Base-by-base conservation (phyloP, 2,113 vertebrate genomes). In the Ptyas mucosa region DNA sequence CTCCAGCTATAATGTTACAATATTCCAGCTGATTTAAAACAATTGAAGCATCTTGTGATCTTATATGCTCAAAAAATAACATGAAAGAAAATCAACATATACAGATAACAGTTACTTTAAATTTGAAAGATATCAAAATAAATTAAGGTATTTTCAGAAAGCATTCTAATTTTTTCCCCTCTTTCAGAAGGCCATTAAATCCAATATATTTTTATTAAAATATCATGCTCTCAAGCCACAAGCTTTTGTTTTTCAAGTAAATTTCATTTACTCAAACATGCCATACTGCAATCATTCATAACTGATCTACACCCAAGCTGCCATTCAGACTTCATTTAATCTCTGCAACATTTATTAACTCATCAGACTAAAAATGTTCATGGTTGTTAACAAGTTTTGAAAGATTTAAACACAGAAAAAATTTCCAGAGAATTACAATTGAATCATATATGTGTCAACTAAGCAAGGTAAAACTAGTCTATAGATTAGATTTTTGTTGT, bases 321-420 rank as follows among this genome's bases (percentile, higher is more conserved):
- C 98, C 98, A 98, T 98, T 99, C 98, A 98, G 98, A 98, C 98
- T 98, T 98, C 97, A 98, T 98, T 99, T 99, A 98, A 98, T 98
- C 98, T 98, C 97, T 97, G 97, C 97, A 98, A 97, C 97, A 96
- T 95, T 97, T 96, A 98, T 96, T 97, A 97, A 97, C 96, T 98
- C 98, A 98, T 98, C 98, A 98, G 98, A 98, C 98, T 96, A 98
- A 98, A 97, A 98, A 97, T 95, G 95, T 97, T 99, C 98, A 98
- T 98, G 98, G 98, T 97, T 98, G 98, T 98, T 99, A 99, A 99
- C 98, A 99, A 98, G 97, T 98, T 98, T 96, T 96, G 97, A 96
- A 97, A 96, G 97, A 97, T 95, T 94, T 96, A 95, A 97, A 95
- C 75, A 92, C 96, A 97, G 97, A 92, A 75, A 94, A 69, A 92